These are phyloP conservation scores for Lordiphosa mommai DNA, from an alignment of 1,140 invertebrate species.

Conservation along the genomic window DNA sequence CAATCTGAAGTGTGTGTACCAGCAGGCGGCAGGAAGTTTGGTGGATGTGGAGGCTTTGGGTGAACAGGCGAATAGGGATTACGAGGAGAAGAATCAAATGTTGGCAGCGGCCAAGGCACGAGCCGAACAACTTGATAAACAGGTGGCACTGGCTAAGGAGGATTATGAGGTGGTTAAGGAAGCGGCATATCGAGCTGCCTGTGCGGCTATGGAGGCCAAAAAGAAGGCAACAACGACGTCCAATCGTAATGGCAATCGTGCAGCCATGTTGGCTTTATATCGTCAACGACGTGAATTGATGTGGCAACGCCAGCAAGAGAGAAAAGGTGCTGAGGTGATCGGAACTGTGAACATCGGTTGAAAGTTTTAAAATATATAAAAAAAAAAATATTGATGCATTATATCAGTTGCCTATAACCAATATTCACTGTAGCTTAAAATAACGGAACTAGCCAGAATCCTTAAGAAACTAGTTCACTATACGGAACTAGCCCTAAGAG, in stretches of 20 bases:
- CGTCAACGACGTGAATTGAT: not conserved
- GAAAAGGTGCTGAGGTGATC: too few relatives aligned
- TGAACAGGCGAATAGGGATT: conserved; percentile 80
- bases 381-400: too few relatives aligned
- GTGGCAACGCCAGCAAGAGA: not conserved
- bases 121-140: conserved; percentile 82
- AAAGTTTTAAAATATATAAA: too few relatives aligned
- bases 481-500: too few relatives aligned
- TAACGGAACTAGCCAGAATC: too few relatives aligned
- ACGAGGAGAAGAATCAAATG: conserved; percentile 83
- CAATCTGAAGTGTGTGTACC: conserved; percentile 74
- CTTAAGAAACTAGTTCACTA: too few relatives aligned
- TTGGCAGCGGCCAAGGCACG: conserved; percentile 82
- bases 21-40: conserved; percentile 81
- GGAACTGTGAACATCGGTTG: too few relatives aligned
- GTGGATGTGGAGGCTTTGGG: conserved; percentile 82
- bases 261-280: too few relatives aligned
- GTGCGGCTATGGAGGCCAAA: conserved; percentile 83
- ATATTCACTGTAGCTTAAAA: too few relatives aligned
- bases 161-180: conserved; percentile 83
- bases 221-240: conserved; percentile 7
- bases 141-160: conserved; percentile 81
- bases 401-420: too few relatives aligned
- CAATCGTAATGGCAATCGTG: not conserved
- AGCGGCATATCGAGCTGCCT: conserved; percentile 82